These are phyloP conservation scores for Caenorhabditis parvicauda DNA, from an alignment of 2,888 invertebrate species.

Conservation along the genomic window DNA sequence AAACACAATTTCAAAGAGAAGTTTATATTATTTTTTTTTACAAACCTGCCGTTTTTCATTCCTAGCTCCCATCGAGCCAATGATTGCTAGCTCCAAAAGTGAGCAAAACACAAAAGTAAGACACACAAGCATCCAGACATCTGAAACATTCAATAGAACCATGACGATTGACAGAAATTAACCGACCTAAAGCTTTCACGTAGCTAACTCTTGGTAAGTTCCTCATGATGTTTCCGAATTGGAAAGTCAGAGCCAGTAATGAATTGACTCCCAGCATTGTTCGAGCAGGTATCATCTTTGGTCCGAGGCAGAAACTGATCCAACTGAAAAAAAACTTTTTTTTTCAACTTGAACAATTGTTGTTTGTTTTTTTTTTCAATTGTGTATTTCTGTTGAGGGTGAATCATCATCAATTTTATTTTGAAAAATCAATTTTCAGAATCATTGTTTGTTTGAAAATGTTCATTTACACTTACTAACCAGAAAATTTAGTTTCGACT, in stretches of 20 bases:
- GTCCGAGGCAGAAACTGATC: conserved; percentile 53
- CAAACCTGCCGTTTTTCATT: conserved; percentile 22
- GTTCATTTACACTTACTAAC: too few species aligned
- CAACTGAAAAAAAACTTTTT: conserved; percentile 33
- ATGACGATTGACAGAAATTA: not conserved
- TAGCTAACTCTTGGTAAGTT: conserved; percentile 56
- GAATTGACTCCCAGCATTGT: conserved; percentile 60
- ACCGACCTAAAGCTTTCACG: conserved; percentile 43
- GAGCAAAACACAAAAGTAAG: conserved; percentile 58
- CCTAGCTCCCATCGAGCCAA: conserved; percentile 50
- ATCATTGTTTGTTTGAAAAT: too few species aligned
- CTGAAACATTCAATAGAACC: conserved; percentile 11
- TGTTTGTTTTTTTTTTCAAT: not conserved
- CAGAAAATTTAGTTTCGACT: too few species aligned
- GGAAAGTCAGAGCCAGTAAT: conserved; percentile 49
- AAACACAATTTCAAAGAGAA: not conserved
- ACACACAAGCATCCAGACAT: conserved; percentile 57
- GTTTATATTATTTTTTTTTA: too few species aligned
- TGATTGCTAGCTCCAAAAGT: conserved; percentile 54
- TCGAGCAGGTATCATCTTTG: conserved; percentile 56
- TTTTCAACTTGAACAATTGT: not conserved
- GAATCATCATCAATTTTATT: not conserved
- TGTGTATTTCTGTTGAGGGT: too few species aligned
- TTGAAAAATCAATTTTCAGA: not conserved
- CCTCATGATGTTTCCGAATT: conserved; percentile 60